Base-by-base conservation (phyloP, 2,113 vertebrate genomes). In the Istiophorus platypterus region DNA sequence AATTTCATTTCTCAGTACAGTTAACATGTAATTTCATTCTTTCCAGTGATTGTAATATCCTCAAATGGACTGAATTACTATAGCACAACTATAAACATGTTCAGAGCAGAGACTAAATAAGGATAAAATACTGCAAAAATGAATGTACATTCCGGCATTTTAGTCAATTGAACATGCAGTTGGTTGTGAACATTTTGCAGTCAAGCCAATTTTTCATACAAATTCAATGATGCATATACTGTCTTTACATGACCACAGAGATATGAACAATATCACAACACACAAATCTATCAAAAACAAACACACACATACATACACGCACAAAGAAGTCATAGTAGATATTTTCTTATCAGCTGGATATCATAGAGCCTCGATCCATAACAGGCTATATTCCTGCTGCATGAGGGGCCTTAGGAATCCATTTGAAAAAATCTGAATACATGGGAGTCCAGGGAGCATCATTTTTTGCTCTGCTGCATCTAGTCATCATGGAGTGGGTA, bases 391-490 rank as follows among this genome's bases (percentile, higher is more conserved):
- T 78, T 76, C 52, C 7, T 7, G 9, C 18, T 2, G 29, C 39
- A 22, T 67, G 61, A 27, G 45, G 51, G 63, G 82, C 18, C 51
- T 70, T 37, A 84, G 76, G 81, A 92, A 86, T 91, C 84, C 81
- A 92, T 88, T 67, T 92, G 68, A 90, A 85, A 85, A 74, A 79
- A 91, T 93, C 66, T 92, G 90, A 94, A 93, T 90, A 87, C 72
- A 71, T 34, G 1, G 76, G 81, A 91, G 85, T 88, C 84, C 85
- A 72, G 89, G 87, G 81, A 91, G 92, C 69, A 88, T 90, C 62
- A 89, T 94, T 92, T 93, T 86, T 86, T 91, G 92, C 93, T 92
- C 91, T 81, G 85, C 82, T 94, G 92, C 93, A 74, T 89, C 72
- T 70, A 85, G 91, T 88, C 90, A 81, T 88, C 90, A 58, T 81